Evolutionary conservation across 2,888 invertebrate species (phyloP), one percentile per base, ranked within the genome.

Genomic region (Pyrrhia umbra): DNA sequence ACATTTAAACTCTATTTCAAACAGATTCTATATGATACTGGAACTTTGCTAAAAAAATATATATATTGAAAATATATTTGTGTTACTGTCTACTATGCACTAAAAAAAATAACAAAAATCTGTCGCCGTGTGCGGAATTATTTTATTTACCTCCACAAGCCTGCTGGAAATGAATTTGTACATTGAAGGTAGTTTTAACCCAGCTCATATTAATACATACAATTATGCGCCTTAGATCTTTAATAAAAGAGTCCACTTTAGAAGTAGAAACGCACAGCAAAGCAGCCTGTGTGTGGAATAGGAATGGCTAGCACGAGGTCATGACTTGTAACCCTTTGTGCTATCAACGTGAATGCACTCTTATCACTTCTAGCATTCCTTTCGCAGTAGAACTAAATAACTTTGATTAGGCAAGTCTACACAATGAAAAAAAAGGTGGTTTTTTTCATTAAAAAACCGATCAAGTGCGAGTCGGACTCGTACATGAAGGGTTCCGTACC

Each of bases 341-440:
- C 4, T 20, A 42, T 20, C 20, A 42, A 42, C 42, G 42, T 42
- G 42, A 42, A 42, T 20, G 42, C 18, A 42, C 42, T 20, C 34
- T 49, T 34, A 21, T 18, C 30, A 20, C 23, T 34, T n/a, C 42
- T 18, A 20, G 18, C 42, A 20, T 42, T 42, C 15, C 20, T 25
- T 23, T 46, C 15, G 0, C 13, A 34, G n/a, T 34, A 34, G n/a
- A 34, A 34, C 3, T 34, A 5, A 34, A 34, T 34, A n/a, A n/a
- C n/a, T 34, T 34, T 34, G n/a, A n/a, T 3, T 4, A 34, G n/a
- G 9, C 13, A 6, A 27, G 27, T 5, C 13, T 6, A 16, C 16
- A 15, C 9, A 9, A 46, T 23, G 8, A 1, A n/a, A 2, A 8
- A n/a, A n/a, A n/a, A n/a, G n/a, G n/a, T n/a, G n/a, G n/a, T n/a